A percentile compares a stretch with the other conserved stretches of the same genome.
Conservation (phyloP, 2,888 invertebrate species). For the Anagyrus pseudococci region DNA sequence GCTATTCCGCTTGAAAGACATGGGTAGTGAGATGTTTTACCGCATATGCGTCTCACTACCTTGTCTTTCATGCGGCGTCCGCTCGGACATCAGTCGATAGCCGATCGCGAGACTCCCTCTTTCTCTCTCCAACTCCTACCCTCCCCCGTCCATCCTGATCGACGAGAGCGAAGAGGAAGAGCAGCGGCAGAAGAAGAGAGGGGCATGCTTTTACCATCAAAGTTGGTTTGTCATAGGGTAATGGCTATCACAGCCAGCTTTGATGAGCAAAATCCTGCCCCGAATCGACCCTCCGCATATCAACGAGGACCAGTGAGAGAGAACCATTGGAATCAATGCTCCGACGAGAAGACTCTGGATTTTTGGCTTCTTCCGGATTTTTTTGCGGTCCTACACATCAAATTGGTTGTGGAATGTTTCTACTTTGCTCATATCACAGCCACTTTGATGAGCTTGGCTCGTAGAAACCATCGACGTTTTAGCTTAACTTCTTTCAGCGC, state of each 20-base stretch:
- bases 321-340: background rate
- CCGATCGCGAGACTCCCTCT: no score
- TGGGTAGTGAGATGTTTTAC: conserved; percentile 94
- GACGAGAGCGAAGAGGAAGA: background rate
- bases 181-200: conserved; percentile 7
- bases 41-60: conserved; percentile 88
- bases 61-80: conserved; percentile 92
- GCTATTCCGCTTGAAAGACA: conserved; percentile 87
- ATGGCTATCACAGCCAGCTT: conserved; percentile 93
- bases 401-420: conserved; percentile 85
- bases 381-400: conserved; percentile 76
- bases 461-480: conserved; percentile 53
- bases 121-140: no score
- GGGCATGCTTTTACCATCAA: conserved; percentile 74
- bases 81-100: conserved; percentile 1
- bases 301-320: conserved; percentile 9
- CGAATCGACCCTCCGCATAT: background rate
- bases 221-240: conserved; percentile 81
- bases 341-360: conserved; percentile 16
- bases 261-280: conserved; percentile 84
- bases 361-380: no score
- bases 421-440: conserved; percentile 86
- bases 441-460: conserved; percentile 93
- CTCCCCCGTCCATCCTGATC: no score
- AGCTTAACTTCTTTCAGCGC: background rate